Evolutionary conservation across 2,113 vertebrate genomes (phyloP).

Genomic region (Urocolius indicus): DNA sequence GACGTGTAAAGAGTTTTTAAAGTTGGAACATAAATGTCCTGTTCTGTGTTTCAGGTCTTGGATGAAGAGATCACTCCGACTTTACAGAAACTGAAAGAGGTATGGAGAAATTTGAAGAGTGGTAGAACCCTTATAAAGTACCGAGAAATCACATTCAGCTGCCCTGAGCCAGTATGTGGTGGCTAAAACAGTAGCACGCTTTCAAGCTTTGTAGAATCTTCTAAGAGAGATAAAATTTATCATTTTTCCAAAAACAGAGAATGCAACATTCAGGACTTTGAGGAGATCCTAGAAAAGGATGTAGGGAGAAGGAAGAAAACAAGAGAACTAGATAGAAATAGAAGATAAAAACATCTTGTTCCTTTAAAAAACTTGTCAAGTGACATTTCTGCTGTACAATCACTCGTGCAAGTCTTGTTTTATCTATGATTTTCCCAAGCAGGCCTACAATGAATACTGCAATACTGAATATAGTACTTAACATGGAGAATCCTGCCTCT

Average conservation of each 20-base stretch:
- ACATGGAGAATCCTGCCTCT: not conserved
- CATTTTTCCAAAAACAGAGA: not conserved
- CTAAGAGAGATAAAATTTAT: not conserved
- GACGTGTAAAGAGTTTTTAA: not conserved
- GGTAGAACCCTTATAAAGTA: not conserved
- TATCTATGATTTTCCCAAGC: not conserved
- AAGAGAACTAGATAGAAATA: not conserved
- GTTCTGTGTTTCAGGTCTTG: conserved; percentile 82
- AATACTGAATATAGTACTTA: not conserved
- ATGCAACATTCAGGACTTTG: not conserved
- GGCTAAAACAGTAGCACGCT: not conserved
- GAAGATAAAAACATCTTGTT: not conserved
- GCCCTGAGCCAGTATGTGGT: not conserved
- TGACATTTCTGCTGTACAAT: not conserved
- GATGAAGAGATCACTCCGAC: conserved; percentile 93
- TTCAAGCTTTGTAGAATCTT: not conserved
- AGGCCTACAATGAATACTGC: not conserved
- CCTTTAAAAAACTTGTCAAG: not conserved
- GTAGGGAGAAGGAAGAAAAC: not conserved
- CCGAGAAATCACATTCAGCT: not conserved
- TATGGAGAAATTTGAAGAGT: conserved; percentile 40
- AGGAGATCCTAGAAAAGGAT: not conserved
- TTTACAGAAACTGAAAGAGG: conserved; percentile 92
- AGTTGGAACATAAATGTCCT: not conserved
- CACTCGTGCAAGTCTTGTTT: not conserved